Evolutionary conservation across 2,888 invertebrate species (phyloP).

Genomic region (Hyposoter didymator): DNA sequence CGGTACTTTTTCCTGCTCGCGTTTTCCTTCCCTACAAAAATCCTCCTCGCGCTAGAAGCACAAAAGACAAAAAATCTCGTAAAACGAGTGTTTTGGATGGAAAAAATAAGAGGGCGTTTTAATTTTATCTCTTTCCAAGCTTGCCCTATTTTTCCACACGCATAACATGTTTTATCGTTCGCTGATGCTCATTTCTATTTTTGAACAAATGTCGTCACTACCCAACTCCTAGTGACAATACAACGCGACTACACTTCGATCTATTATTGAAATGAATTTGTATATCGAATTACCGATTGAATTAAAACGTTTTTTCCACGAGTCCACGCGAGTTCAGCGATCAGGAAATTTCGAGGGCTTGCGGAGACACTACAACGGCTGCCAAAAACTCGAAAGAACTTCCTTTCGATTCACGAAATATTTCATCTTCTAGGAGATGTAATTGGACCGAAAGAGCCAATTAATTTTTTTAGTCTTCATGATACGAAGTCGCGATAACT

Average conservation of each 20-base stretch:
- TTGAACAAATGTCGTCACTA: slow-evolving; percentile 59
- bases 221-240: slow-evolving; percentile 11
- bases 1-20: background rate
- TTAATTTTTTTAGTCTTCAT: background rate
- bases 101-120: slow-evolving; percentile 56
- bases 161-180: slow-evolving; percentile 55
- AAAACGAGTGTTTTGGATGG: background rate
- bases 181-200: slow-evolving; percentile 62
- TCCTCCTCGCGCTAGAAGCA: background rate
- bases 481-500: background rate
- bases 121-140: slow-evolving; percentile 64
- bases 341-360: background rate
- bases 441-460: background rate
- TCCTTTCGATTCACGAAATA: background rate
- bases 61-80: background rate
- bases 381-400: background rate
- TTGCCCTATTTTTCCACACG: slow-evolving; percentile 52
- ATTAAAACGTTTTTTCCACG: background rate
- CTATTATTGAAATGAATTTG: slow-evolving; percentile 11
- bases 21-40: slow-evolving; percentile 28
- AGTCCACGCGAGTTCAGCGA: background rate
- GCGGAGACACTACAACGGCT: background rate
- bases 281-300: slow-evolving; percentile 10
- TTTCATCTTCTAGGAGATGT: background rate
- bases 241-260: slow-evolving; percentile 9